Percentiles rank a stretch among this genome's conserved stretches.
Evolutionary conservation across 2,797 vertebrate genomes (phyloP).

Genomic region (Neoniphon sammara): DNA sequence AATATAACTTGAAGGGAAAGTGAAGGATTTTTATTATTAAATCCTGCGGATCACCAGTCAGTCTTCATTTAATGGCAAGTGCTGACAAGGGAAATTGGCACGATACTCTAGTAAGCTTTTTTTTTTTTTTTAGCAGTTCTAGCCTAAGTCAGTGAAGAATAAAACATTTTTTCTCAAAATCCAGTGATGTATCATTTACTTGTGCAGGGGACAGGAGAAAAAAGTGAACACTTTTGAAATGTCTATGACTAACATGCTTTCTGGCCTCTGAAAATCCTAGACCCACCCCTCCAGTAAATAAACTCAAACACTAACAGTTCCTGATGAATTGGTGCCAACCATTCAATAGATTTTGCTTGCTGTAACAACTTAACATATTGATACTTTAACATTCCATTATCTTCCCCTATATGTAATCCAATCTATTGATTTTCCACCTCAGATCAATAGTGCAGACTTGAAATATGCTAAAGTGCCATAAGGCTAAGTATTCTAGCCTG

Average conservation of each 20-base stretch:
- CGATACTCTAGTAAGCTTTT: neutral
- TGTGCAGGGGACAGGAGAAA: no score
- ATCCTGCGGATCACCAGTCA: neutral
- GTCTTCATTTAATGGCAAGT: neutral
- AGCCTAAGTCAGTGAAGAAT: neutral
- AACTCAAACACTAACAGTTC: no score
- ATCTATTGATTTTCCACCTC: neutral
- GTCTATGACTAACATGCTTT: neutral
- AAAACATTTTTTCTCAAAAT: no score
- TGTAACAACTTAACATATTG: no score
- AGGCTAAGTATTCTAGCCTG: constrained; percentile 21
- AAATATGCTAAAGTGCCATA: constrained; percentile 63
- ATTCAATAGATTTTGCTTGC: neutral
- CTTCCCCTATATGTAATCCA: constrained; percentile 10
- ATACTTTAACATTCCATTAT: constrained; percentile 54
- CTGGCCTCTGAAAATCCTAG: neutral
- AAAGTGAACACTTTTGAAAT: no score
- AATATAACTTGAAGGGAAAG: neutral
- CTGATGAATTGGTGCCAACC: constrained; percentile 3
- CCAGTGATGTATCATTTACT: no score
- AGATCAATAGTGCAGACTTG: neutral
- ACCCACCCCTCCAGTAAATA: no score
- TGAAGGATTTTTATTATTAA: neutral
- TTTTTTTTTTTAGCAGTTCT: neutral
- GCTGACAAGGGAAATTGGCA: neutral